These are phyloP conservation scores for Bergia sp. DNA, from an alignment of 92 coral and sea anemone genomes.

Conservation along the genomic window DNA sequence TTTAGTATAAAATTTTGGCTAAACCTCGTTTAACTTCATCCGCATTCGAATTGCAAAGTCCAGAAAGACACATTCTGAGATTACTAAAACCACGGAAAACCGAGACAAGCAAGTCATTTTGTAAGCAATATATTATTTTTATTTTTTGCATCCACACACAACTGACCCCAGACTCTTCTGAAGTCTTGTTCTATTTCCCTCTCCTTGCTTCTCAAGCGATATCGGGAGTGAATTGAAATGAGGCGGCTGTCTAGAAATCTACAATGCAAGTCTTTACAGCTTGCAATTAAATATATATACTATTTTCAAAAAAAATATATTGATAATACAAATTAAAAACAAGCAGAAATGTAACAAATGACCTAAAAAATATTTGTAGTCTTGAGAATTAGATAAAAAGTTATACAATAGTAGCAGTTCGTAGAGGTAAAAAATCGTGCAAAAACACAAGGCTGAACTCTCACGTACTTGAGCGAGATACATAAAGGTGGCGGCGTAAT, in stretches of 20 bases:
- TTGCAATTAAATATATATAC: background rate
- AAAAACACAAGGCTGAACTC: background rate
- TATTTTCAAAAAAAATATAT: background rate
- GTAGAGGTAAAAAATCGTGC: too few species aligned
- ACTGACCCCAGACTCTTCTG: background rate
- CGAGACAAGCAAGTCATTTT: background rate
- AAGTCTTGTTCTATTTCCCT: background rate
- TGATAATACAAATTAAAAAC: too few species aligned
- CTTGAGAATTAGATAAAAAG: too few species aligned
- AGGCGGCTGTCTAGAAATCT: background rate
- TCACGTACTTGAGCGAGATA: background rate
- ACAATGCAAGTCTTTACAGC: slow-evolving; percentile 12
- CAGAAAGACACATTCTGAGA: background rate
- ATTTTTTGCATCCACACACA: background rate
- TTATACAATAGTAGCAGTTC: too few species aligned
- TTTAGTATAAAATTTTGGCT: too few species aligned
- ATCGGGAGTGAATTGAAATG: background rate
- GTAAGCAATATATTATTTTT: slow-evolving; percentile 15
- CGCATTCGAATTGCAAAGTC: too few species aligned
- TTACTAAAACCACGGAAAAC: background rate
- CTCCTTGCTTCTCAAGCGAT: slow-evolving; percentile 17
- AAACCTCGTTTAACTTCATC: too few species aligned
- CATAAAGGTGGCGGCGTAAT: background rate
- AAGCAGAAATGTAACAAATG: background rate
- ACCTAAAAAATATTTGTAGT: too few species aligned